Conservation (phyloP, 2,797 vertebrate genomes). For the Protosalanx chinensis region DNA sequence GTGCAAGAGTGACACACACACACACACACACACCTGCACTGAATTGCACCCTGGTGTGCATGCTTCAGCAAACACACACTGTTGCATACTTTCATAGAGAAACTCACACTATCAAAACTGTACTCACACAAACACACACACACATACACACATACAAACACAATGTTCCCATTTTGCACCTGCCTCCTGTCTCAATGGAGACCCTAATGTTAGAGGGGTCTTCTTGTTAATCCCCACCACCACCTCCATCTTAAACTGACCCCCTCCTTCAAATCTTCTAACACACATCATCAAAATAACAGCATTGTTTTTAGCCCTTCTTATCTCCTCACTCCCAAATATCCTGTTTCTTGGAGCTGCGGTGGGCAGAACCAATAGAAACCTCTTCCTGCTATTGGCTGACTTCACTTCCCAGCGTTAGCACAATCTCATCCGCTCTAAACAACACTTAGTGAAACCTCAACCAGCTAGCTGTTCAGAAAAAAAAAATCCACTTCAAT, state of each 20-base stretch:
- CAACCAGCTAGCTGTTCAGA: conserved; percentile 38
- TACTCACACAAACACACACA: conserved; percentile 39
- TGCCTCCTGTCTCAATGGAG: conserved; percentile 55
- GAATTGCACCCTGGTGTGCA: background rate
- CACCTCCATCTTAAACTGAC: conserved; percentile 1
- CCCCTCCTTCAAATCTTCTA: conserved; percentile 59
- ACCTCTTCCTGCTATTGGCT: conserved; percentile 89
- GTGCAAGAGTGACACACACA: conserved; percentile 44
- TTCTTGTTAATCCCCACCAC: background rate
- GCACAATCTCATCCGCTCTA: conserved; percentile 93
- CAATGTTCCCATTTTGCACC: conserved; percentile 66
- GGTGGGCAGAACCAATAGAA: conserved; percentile 88
- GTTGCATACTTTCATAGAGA: conserved; percentile 7
- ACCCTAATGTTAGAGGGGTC: conserved; percentile 54
- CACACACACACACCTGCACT: conserved; percentile 29
- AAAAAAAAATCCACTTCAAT: conserved; percentile 51
- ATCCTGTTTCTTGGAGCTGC: conserved; percentile 90
- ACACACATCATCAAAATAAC: conserved; percentile 86
- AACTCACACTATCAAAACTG: conserved; percentile 11
- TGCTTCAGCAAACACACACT: conserved; percentile 42
- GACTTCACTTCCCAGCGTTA: conserved; percentile 94
- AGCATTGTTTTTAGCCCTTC: conserved; percentile 89
- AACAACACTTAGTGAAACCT: conserved; percentile 78
- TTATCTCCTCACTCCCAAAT: conserved; percentile 92
- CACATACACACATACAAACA: conserved; percentile 1